Base-by-base conservation (phyloP, 2,888 invertebrate species). In the Ectemnius continuus region DNA sequence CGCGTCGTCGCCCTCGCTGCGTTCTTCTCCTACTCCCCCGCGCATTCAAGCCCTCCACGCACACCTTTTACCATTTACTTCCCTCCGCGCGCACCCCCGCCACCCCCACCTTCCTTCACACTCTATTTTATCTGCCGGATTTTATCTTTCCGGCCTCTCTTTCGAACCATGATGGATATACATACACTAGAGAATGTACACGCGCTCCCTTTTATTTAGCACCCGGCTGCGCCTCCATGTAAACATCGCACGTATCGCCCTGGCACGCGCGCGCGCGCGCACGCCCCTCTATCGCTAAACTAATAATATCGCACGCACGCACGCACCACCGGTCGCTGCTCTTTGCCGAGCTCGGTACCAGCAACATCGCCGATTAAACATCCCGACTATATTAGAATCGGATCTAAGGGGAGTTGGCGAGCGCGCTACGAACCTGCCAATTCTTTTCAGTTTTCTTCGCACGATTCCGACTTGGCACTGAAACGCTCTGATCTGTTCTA, bases 1-100 rank as follows among this genome's bases (percentile, higher is more conserved):
- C n/a, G n/a, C n/a, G n/a, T n/a, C n/a, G 52, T 67, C 62, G 59
- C 18, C 61, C 67, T n/a, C n/a, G n/a, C n/a, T 56, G 64, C 57
- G 64, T 67, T 58, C 46, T 46, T 47, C 66, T 58, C 58, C 46
- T 45, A 20, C 59, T 59, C 46, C 26, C 46, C 46, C 47, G 59
- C 47, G 59, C 45, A 26, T 47, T 18, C n/a, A 46, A 46, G 26
- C 23, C 2, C 8, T 23, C 11, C 61, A 14, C 52, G n/a, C 52
- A 52, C 52, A 52, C 46, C 28, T 18, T 14, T 2, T 14, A 11
- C 18, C 60, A 11, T 26, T n/a, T 46, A 48, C 16, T 16, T 16
- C 11, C 14, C 36, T n/a, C n/a, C n/a, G 52, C n/a, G 36, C 8
- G 52, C 52, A 14, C 52, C 14, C 52, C 2, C 16, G 1, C 16